Base-by-base conservation (phyloP, 2,113 vertebrate genomes). In the Lanius ludovicianus region DNA sequence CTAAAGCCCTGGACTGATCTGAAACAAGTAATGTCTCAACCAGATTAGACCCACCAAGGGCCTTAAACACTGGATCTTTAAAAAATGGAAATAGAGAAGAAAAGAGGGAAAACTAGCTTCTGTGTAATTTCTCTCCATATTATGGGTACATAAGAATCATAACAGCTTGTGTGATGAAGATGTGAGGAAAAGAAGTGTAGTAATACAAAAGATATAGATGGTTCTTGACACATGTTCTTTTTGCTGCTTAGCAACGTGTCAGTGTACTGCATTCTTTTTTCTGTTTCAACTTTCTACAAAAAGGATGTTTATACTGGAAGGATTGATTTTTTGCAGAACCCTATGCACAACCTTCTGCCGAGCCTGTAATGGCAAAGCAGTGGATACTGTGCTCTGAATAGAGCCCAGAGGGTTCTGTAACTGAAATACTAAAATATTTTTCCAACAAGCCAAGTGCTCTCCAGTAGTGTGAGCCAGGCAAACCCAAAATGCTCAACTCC, bases 231-330 rank as follows among this genome's bases (percentile, higher is more conserved):
- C 84, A 87, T 37, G 71, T 79, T 63, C 83, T 90, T 90, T 93
- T 56, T 76, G 90, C 92, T 95, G 94, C 96, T 91, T 93, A 96
- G 92, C 94, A 97, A 95, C 82, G 55, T 41, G 28, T 19, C 74
- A 62, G n/a, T 25, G n/a, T 68, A 78, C 62, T n/a, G 9, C 41
- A 64, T 87, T 77, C 55, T 49, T 69, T 68, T 60, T 60, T 77
- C 89, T 57, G 69, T 75, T 93, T 79, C 87, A 68, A 73, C 78
- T 80, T 85, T 69, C 75, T 76, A 46, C 63, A 83, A 37, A 73
- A 71, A 65, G 44, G 28, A 60, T 94, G 62, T 42, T 91, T 85
- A 83, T 53, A 69, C 55, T 71, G 49, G 65, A 78, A 85, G 78
- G 83, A 84, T 11, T 25, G 6, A 0, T 39, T 74, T 82, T 93